These are phyloP conservation scores for Rhabdophis nuchalis DNA, from an alignment of 2,797 vertebrate genomes.

Conservation along the genomic window DNA sequence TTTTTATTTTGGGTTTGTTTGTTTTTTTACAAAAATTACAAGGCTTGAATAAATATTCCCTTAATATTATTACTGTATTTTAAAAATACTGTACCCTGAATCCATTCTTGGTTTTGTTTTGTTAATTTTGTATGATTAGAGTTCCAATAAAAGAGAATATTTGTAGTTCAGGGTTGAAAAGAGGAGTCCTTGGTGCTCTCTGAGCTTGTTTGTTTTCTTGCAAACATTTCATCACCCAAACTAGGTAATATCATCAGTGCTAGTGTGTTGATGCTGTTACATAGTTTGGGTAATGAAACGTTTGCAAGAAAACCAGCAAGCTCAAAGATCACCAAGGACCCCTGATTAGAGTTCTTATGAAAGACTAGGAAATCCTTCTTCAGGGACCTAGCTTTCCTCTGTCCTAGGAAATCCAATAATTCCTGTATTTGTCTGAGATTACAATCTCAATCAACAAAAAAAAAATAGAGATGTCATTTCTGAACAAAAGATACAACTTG, in stretches of 20 bases:
- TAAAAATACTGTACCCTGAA: background rate
- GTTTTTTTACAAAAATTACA: background rate
- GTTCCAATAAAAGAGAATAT: background rate
- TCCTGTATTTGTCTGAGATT: background rate
- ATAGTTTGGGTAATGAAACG: no score
- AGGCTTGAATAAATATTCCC: background rate
- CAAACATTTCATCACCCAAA: background rate
- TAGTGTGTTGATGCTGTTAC: background rate
- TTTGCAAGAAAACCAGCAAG: no score
- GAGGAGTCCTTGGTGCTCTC: background rate
- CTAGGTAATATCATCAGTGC: background rate
- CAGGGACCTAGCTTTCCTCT: background rate
- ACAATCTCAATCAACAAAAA: background rate
- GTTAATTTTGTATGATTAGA: background rate
- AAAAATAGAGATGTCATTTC: background rate
- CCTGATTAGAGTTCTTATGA: background rate
- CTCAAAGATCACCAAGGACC: no score
- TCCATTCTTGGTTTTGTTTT: background rate
- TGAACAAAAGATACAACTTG: background rate
- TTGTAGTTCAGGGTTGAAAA: background rate
- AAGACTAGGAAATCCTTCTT: background rate
- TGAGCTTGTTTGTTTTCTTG: background rate
- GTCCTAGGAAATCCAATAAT: background rate
- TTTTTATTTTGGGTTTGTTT: background rate
- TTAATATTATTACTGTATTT: background rate